Evolutionary conservation across 1,140 invertebrate species (phyloP).

Genomic region (Maniola jurtina): DNA sequence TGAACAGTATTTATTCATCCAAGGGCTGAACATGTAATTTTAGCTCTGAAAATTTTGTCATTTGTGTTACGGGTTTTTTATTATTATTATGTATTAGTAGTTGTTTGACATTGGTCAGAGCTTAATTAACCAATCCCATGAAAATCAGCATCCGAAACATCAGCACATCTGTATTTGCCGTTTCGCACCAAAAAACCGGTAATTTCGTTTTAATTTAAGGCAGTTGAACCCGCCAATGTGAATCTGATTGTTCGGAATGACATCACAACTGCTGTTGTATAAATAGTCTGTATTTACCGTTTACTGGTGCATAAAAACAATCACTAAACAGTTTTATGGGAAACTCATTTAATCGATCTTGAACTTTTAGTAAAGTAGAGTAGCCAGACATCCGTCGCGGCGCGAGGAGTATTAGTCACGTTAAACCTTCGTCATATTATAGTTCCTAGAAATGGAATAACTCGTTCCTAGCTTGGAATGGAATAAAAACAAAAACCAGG

Average conservation of each 20-base stretch:
- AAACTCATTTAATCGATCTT: slow-evolving; percentile 2
- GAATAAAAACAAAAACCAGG: too few species aligned
- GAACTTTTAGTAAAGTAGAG: slow-evolving; percentile 1
- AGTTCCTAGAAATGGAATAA: neutral
- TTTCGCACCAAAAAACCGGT: neutral
- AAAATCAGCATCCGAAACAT: neutral
- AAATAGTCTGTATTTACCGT: neutral
- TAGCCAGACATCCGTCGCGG: neutral
- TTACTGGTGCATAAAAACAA: slow-evolving; percentile 3
- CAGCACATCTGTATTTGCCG: neutral
- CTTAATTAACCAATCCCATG: too few species aligned
- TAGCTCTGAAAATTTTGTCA: too few species aligned
- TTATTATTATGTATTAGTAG: too few species aligned
- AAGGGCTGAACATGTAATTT: too few species aligned
- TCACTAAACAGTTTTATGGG: slow-evolving; percentile 7
- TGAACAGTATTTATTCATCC: too few species aligned
- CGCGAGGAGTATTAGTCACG: neutral
- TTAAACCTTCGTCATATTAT: neutral
- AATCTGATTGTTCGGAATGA: slow-evolving; percentile 3
- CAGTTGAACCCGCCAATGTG: neutral
- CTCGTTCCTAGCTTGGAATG: too few species aligned
- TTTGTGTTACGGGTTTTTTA: too few species aligned
- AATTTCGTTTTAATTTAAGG: slow-evolving; percentile 1
- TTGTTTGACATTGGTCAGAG: neutral
- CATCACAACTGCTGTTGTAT: neutral